Evolutionary conservation across 2,797 vertebrate genomes (phyloP), one percentile per base, ranked within the genome.

Genomic region (Coregonus ussuriensis): DNA sequence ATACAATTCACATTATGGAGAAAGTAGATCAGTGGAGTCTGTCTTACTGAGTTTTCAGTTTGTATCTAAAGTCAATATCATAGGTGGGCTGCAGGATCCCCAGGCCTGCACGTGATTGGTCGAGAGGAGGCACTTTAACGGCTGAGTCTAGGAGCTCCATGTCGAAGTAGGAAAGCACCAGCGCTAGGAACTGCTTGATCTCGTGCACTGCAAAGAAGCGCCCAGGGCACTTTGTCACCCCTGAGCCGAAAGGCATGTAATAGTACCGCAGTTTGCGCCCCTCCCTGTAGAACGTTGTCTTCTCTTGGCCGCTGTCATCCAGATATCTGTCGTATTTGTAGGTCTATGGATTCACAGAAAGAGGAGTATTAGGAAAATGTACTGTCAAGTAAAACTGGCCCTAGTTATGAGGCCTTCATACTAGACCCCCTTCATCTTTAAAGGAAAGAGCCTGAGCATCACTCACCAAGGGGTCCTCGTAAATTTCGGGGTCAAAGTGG

Each of bases 401-500:
- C 15, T 33, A 68, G 31, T 9, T 16, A 47, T 11, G 41, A 13
- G 41, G 9, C 2, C 9, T 21, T 13, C 3, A 25, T 63, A 25
- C 59, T 63, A 63, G 16, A 63, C 56, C 56, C 18, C n/a, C n/a
- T 56, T 59, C 56, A n/a, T n/a, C 56, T 59, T 59, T 7, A 59
- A 59, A 21, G 6, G 7, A 59, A 59, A 59, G 18, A 59, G 41
- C 41, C n/a, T 7, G n/a, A 59, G 18, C 18, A 25, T 63, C 25
- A 91, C 96, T 95, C 89, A 99, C 98, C 90, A 96, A 84, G 56
- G 98, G 98, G 80, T 99, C 95, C 72, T 96, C 88, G 7, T 96
- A 99, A 91, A 99, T 97, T 85, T 98, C 95, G n/a, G 97, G 96
- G 89, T 99, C 97, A 9, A 96, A 95, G 86, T 99, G 98, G 84